phyloP scores from a whole-genome alignment of 2,113 vertebrate species.

The Rhinolophus sinicus region DNA sequence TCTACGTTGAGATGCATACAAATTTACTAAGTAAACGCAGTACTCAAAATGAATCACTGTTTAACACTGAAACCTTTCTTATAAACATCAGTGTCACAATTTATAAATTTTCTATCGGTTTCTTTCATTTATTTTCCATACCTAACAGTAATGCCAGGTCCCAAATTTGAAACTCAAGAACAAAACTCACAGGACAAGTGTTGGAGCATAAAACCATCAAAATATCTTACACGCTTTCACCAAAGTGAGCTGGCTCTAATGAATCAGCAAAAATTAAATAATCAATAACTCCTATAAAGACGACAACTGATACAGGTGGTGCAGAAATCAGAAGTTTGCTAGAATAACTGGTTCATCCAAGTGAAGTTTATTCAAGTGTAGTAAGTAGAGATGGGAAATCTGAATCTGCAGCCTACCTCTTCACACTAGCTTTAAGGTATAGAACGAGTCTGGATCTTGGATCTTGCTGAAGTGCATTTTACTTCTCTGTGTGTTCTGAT shows the following conservation, averaged over 20 bases:
- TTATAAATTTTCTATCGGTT: neutral
- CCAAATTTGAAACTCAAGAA: constrained; percentile 36
- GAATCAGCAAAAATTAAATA: constrained; percentile 21
- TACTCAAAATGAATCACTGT: neutral
- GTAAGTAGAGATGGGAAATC: neutral
- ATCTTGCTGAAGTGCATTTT: neutral
- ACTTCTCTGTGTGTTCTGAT: neutral
- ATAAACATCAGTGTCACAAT: neutral
- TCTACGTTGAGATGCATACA: constrained; percentile 8
- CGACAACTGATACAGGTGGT: neutral
- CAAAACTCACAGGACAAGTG: neutral
- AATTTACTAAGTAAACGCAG: constrained; percentile 28
- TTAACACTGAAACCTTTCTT: neutral
- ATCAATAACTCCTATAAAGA: constrained; percentile 8
- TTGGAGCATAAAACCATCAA: constrained; percentile 16
- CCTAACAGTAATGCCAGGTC: neutral
- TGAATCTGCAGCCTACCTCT: neutral
- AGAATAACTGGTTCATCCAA: neutral
- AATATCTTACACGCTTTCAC: neutral
- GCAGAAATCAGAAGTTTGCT: neutral
- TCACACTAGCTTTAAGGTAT: neutral
- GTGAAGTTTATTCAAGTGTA: neutral
- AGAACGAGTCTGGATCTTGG: neutral
- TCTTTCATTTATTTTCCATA: constrained; percentile 7
- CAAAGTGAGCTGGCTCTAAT: neutral